Evolutionary conservation across 2,797 vertebrate genomes (phyloP), one percentile per base, ranked within the genome.

Genomic region (Crax fasciolata): DNA sequence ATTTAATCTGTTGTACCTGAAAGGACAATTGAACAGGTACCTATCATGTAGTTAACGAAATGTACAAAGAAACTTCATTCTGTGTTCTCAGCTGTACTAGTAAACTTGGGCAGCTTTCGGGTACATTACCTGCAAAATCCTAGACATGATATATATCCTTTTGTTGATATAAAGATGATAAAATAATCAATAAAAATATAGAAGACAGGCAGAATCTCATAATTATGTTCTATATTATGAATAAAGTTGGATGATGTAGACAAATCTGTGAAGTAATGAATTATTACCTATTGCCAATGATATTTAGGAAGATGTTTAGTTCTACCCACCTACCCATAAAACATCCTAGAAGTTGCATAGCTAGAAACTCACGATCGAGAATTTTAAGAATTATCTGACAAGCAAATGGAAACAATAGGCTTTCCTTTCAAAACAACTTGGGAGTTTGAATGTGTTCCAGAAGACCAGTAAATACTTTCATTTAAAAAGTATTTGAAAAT

Each of bases 181-280:
- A 96, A 96, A 92, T 93, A 96, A 95, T 93, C 74, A 92, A 92
- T 96, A 94, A 97, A 95, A 92, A 97, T 96, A 94, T 92, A 96
- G 93, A 92, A 96, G 92, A 92, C 82, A 96, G 67, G 88, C 91
- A 95, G 89, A 89, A 86, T 92, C 89, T 95, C 79, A 65, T 94
- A 88, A 94, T 94, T 91, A 94, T 94, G 93, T 86, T 92, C 92
- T 95, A 62, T 66, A 86, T 87, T 86, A 93, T 70, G 82, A 94
- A 95, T 73, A 85, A 87, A 93, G 70, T 59, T 82, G 79, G 83
- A 93, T 86, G 95, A 91, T 62, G 92, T 73, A 92, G 93, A 90
- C 61, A 91, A 74, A 87, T 93, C 67, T 44, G 23, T 81, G 85
- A 86, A 88, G 63, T 76, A 91, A 95, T 49, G 38, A 89, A 95